These are phyloP conservation scores for Aricia artaxerxes DNA, from an alignment of 2,888 invertebrate genomes.

Conservation along the genomic window DNA sequence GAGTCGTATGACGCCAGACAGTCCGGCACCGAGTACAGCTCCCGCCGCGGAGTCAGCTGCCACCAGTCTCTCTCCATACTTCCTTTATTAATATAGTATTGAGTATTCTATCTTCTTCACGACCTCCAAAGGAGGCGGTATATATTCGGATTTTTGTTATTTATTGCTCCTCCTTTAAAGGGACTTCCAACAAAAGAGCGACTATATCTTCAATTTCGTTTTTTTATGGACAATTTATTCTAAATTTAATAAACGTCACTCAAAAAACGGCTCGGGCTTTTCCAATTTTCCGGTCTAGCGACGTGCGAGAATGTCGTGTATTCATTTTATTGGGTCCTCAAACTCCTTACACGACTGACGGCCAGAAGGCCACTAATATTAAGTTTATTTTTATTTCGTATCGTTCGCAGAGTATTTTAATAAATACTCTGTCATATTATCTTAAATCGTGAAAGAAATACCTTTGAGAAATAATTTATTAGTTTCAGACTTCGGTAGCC, in stretches of 20 bases:
- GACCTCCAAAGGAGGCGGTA: not conserved
- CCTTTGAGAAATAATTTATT: not conserved
- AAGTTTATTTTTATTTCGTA: not conserved
- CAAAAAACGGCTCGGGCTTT: not conserved
- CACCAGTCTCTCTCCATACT: constrained; percentile 74
- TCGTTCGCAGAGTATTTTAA: no score
- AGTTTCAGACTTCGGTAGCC: not conserved
- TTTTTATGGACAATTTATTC: constrained; percentile 26
- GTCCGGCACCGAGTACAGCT: constrained; percentile 73
- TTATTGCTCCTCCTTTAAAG: no score
- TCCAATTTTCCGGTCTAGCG: not conserved
- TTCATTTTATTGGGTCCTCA: not conserved
- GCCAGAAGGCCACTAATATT: not conserved
- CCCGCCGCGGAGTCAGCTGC: constrained; percentile 71
- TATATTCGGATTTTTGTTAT: no score
- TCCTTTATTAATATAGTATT: not conserved
- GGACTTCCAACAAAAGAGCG: not conserved
- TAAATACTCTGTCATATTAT: no score
- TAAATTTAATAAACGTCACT: not conserved
- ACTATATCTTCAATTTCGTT: constrained; percentile 19
- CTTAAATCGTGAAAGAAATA: not conserved
- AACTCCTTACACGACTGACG: not conserved
- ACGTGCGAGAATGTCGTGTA: not conserved
- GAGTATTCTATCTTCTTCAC: not conserved
- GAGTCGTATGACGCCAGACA: constrained; percentile 81